Conservation (phyloP, 2,113 vertebrate species). For the Pseudopipra pipra region DNA sequence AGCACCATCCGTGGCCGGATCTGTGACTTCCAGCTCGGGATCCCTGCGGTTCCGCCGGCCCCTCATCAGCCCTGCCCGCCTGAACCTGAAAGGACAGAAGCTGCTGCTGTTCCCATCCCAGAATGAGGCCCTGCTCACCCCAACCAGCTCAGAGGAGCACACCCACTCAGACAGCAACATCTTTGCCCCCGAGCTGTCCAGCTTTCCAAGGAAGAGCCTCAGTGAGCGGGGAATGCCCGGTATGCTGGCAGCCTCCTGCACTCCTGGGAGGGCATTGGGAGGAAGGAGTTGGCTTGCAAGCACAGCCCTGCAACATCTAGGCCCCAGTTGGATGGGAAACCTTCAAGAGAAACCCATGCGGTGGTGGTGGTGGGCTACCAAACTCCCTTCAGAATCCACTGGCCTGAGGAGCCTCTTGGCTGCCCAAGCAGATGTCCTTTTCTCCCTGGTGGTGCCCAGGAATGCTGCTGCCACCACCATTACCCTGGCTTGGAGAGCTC, state of each 20-base stretch:
- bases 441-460: background rate
- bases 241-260: background rate
- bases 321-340: background rate
- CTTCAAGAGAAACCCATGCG: background rate
- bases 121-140: constrained; percentile 33
- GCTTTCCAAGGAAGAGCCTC: background rate
- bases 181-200: constrained; percentile 60
- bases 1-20: constrained; percentile 85
- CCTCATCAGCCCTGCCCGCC: constrained; percentile 92
- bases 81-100: constrained; percentile 87
- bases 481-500: background rate
- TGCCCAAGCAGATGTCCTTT: background rate
- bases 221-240: constrained; percentile 3
- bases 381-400: background rate
- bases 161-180: constrained; percentile 63
- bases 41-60: constrained; percentile 87
- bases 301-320: rapidly evolving
- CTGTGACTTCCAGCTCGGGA: constrained; percentile 84
- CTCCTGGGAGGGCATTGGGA: too few relatives aligned
- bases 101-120: constrained; percentile 81
- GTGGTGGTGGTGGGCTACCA: background rate
- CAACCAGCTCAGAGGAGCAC: constrained; percentile 66
- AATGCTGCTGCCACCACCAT: background rate
- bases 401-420: background rate
- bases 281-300: background rate